A percentile compares a stretch with the other conserved stretches of the same genome.
Conservation (phyloP, 2,113 vertebrate genomes). For the Caretta caretta region DNA sequence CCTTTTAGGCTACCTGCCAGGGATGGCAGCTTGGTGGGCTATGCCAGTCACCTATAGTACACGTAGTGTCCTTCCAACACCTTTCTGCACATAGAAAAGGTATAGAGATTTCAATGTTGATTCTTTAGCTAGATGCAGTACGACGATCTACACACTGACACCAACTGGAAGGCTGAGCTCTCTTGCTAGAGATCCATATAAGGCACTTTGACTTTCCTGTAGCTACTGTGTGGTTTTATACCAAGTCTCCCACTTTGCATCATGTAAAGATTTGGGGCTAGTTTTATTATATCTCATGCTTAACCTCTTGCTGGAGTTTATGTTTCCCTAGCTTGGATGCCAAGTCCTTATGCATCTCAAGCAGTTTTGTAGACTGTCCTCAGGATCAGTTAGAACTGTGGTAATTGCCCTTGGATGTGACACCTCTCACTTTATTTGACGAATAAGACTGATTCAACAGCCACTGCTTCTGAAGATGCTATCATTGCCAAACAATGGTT, state of each 20-base stretch:
- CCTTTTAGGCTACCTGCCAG: background rate
- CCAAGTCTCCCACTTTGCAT: background rate
- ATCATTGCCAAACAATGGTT: background rate
- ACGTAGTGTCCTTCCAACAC: background rate
- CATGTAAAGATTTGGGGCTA: background rate
- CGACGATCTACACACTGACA: background rate
- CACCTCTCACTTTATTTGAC: background rate
- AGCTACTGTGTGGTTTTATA: background rate
- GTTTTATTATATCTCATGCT: background rate
- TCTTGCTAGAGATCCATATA: background rate
- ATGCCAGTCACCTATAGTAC: background rate
- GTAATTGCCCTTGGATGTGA: background rate
- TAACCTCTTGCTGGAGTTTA: background rate
- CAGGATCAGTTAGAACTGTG: background rate
- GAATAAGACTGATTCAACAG: background rate
- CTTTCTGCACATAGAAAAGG: accelerated
- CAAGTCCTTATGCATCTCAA: background rate
- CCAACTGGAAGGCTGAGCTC: background rate
- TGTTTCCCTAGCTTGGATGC: background rate
- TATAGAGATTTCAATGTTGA: background rate
- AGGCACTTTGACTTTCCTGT: background rate
- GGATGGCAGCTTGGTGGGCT: background rate
- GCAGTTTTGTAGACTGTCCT: background rate
- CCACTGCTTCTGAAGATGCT: background rate
- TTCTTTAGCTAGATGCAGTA: background rate